phyloP scores from a whole-genome alignment of 1,140 invertebrate genomes.

The Arion vulgaris region DNA sequence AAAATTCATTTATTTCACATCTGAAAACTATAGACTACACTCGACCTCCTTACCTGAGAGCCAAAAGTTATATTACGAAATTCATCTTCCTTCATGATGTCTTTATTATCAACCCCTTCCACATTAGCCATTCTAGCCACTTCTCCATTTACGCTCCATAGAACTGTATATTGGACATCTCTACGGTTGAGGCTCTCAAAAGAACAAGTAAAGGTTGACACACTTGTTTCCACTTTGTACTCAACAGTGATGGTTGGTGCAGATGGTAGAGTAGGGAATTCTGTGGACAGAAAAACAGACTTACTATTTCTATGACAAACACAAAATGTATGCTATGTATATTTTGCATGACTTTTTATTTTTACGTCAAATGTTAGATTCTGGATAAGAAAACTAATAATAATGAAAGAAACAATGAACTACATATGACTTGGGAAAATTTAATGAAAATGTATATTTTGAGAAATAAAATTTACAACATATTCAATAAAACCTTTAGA shows the following conservation, averaged over 20 bases:
- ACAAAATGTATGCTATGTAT: no score
- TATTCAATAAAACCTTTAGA: no score
- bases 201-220: slow-evolving; percentile 43
- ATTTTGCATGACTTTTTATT: no score
- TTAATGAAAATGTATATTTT: no score
- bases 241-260: slow-evolving; percentile 41
- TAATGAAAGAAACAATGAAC: no score
- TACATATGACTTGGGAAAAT: no score
- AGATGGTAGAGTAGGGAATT: slow-evolving; percentile 47
- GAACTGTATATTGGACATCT: slow-evolving; percentile 44
- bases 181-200: slow-evolving; percentile 44
- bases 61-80: slow-evolving; percentile 37
- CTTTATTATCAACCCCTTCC: not conserved
- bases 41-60: slow-evolving; percentile 38
- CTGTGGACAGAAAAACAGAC: slow-evolving; percentile 29
- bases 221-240: slow-evolving; percentile 33
- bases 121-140: not conserved
- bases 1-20: no score
- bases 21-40: not conserved
- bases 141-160: slow-evolving; percentile 14
- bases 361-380: no score
- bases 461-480: no score
- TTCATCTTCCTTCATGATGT: not conserved
- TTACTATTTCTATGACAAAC: not conserved
- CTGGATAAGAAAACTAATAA: no score